phyloP scores from a whole-genome alignment of 2,888 invertebrate species.

The Nowickia ferox region DNA sequence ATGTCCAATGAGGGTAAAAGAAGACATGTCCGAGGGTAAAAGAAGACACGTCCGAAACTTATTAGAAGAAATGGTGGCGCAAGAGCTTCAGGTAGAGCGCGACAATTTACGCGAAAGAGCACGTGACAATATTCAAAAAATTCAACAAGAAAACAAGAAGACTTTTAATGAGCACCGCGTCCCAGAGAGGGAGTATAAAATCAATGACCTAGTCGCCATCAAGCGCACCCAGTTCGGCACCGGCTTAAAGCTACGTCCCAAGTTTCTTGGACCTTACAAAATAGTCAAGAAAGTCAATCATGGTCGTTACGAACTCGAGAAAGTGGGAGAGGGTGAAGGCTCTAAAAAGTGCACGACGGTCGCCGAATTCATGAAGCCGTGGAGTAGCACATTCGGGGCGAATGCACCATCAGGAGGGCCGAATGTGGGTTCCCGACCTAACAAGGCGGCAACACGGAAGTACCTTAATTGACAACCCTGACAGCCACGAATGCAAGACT shows the following conservation, averaged over 20 bases:
- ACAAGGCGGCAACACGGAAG: too few relatives aligned
- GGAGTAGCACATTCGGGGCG: constrained; percentile 19
- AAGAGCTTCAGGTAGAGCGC: background rate
- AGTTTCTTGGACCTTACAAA: constrained; percentile 36
- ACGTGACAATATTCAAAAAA: constrained; percentile 9
- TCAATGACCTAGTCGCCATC: background rate
- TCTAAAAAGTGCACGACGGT: constrained; percentile 28
- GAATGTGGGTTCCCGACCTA: constrained; percentile 4
- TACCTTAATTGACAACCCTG: too few relatives aligned
- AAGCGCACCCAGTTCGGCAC: constrained; percentile 8
- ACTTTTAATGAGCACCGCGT: too few relatives aligned
- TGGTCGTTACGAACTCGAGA: constrained; percentile 7
- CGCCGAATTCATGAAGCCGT: constrained; percentile 29
- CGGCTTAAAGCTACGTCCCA: constrained; percentile 26
- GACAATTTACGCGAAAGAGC: background rate
- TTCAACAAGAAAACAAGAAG: constrained; percentile 16
- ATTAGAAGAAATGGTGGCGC: background rate
- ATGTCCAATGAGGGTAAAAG: background rate
- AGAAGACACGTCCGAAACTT: background rate
- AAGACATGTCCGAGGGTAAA: background rate
- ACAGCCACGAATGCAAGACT: too few relatives aligned
- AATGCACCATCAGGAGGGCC: constrained; percentile 30
- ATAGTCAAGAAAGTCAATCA: too few relatives aligned
- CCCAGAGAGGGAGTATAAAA: too few relatives aligned
- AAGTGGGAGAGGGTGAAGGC: constrained; percentile 17